These are phyloP conservation scores for Coelinius sp. DNA, from an alignment of 2,888 invertebrate genomes.

Conservation along the genomic window DNA sequence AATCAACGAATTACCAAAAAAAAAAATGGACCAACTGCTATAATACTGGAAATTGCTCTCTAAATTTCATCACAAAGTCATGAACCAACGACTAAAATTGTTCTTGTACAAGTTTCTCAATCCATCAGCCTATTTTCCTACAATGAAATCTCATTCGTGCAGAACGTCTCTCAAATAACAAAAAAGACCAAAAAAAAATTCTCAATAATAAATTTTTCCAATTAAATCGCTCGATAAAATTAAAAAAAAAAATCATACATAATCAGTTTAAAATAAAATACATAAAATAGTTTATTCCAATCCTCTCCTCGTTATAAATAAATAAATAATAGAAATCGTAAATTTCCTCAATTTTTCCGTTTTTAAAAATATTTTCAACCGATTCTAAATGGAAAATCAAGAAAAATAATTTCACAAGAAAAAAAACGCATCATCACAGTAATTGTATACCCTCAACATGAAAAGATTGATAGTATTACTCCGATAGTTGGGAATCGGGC, in stretches of 20 bases:
- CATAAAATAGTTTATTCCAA: too few relatives aligned
- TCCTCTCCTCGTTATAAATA: too few relatives aligned
- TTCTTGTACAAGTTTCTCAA: not conserved
- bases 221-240: too few relatives aligned
- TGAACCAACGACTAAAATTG: not conserved
- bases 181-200: too few relatives aligned
- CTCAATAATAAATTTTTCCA: too few relatives aligned
- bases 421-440: too few relatives aligned
- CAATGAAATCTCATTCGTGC: not conserved
- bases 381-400: not conserved
- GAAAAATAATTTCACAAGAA: not conserved
- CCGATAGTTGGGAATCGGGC: not conserved
- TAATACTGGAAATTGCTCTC: not conserved
- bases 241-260: too few relatives aligned
- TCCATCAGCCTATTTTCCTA: not conserved
- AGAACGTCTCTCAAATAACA: not conserved
- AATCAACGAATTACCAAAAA: not conserved
- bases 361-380: too few relatives aligned
- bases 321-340: too few relatives aligned
- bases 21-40: not conserved
- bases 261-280: too few relatives aligned
- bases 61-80: not conserved
- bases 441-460: too few relatives aligned
- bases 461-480: slow-evolving; percentile 9
- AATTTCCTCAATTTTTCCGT: too few relatives aligned